These are phyloP conservation scores for Dugesia japonica DNA, from an alignment of 2,888 invertebrate genomes.

Conservation along the genomic window DNA sequence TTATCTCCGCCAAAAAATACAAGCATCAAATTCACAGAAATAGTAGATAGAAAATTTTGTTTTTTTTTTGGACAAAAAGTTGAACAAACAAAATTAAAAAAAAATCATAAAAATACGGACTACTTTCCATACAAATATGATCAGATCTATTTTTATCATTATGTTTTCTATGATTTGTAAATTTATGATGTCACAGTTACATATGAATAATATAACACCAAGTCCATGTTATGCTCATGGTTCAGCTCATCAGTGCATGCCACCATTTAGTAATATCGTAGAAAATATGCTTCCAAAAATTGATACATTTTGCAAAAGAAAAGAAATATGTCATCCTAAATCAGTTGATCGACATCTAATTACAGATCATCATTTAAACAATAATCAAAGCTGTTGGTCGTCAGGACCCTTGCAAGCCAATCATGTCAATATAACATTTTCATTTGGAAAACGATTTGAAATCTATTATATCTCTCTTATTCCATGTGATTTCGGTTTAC, in stretches of 20 bases:
- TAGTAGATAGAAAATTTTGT: too few species aligned
- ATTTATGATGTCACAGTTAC: not conserved
- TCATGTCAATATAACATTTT: slow-evolving; percentile 78
- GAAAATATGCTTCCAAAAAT: slow-evolving; percentile 68
- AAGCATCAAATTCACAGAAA: too few species aligned
- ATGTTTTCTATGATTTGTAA: not conserved
- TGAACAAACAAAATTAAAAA: too few species aligned
- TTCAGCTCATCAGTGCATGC: slow-evolving; percentile 58
- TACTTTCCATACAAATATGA: too few species aligned
- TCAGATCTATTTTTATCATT: not conserved
- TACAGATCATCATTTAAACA: slow-evolving; percentile 87
- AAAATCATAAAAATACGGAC: too few species aligned
- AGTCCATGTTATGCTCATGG: slow-evolving; percentile 28
- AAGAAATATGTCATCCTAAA: slow-evolving; percentile 11
- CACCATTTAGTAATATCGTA: slow-evolving; percentile 95
- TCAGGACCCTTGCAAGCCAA: slow-evolving; percentile 60
- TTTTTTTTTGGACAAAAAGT: too few species aligned
- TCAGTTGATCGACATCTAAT: slow-evolving; percentile 64
- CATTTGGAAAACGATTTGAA: slow-evolving; percentile 86
- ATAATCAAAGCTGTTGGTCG: slow-evolving; percentile 92
- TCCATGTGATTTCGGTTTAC: slow-evolving; percentile 76
- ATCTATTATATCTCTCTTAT: slow-evolving; percentile 86
- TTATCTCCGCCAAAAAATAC: too few species aligned
- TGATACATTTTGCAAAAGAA: slow-evolving; percentile 66
- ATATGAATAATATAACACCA: not conserved